Base-by-base conservation (phyloP, 1,140 invertebrate species). In the Drosophila varians region DNA sequence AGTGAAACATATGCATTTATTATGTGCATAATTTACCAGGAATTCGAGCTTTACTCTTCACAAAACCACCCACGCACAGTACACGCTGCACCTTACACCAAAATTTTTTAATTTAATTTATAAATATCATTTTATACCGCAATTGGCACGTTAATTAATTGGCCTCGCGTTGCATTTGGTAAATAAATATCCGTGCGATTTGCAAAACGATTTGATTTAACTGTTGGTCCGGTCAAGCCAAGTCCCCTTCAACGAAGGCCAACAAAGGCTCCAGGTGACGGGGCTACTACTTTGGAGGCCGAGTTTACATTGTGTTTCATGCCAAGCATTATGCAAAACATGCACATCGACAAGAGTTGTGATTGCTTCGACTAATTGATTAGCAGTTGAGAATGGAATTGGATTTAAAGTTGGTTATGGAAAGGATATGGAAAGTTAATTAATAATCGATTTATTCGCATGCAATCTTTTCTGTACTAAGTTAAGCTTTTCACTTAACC, bases 321-420 rank as follows among this genome's bases (percentile, higher is more conserved):
- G 58, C 49, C 53, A 55, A 64, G 62, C 77, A 82, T 75, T 80
- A 77, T 82, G 79, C 79, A 79, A 83, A 84, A 79, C 80, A 84
- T 82, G 71, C 79, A 84, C 65, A 51, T 57, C 40, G 28, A 58
- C 65, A 28, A 66, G 60, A 34, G 31, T 65, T 65, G 49, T 53
- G 42, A 47, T 40, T 34, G 65, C 64, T 69, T 25, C 48, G 49
- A 55, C 62, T 55, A 69, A 69, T 69, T 66, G 64, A 45, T 34
- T 69, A 48, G 62, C 62, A 42, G n/a, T 48, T 69, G 65, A 40
- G 14, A 53, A 40, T 56, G 64, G 64, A 43, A 26, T 26, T 45
- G 60, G 60, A 25, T 21, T 65, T 16, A 48, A 28, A 34, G 28
- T 43, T 25, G 57, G 60, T 45, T 66, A 16, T 18, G 62, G 46